Evolutionary conservation across 2,888 invertebrate species (phyloP).

Genomic region (Drosophila niveifrons): DNA sequence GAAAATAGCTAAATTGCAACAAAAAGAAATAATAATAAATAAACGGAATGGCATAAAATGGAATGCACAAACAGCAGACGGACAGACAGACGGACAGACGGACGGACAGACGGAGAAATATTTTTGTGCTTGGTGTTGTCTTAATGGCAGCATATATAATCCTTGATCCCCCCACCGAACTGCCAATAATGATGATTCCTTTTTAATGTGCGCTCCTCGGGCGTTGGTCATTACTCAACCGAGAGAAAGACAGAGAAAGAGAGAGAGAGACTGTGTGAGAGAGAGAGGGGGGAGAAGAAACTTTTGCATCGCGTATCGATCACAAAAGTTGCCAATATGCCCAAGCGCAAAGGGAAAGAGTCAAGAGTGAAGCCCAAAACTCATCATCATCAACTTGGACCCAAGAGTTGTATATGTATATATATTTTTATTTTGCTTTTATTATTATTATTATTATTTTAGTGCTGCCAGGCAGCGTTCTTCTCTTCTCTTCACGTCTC

Average conservation of each 20-base stretch:
- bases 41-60: conserved; percentile 48
- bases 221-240: conserved; percentile 74
- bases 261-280: neutral
- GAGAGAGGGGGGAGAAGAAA: conserved; percentile 8
- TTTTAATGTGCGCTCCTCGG: conserved; percentile 81
- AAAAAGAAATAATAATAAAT: conserved; percentile 44
- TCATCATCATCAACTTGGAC: conserved; percentile 74
- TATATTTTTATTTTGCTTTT: conserved; percentile 6
- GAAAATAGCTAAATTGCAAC: conserved; percentile 55
- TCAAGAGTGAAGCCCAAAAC: conserved; percentile 48
- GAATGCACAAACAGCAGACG: conserved; percentile 45
- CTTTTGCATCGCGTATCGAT: conserved; percentile 78
- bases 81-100: conserved; percentile 2
- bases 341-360: conserved; percentile 4
- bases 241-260: neutral
- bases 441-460: conserved; percentile 31
- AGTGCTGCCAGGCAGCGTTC: too few species aligned
- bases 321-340: conserved; percentile 78
- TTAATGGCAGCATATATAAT: conserved; percentile 57
- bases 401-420: neutral
- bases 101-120: conserved; percentile 38
- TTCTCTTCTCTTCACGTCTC: too few species aligned
- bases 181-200: conserved; percentile 84
- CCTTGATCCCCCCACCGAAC: conserved; percentile 64
- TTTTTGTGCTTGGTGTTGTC: conserved; percentile 55